These are phyloP conservation scores for Frankliniella fusca DNA, from an alignment of 2,888 invertebrate species.

Conservation along the genomic window DNA sequence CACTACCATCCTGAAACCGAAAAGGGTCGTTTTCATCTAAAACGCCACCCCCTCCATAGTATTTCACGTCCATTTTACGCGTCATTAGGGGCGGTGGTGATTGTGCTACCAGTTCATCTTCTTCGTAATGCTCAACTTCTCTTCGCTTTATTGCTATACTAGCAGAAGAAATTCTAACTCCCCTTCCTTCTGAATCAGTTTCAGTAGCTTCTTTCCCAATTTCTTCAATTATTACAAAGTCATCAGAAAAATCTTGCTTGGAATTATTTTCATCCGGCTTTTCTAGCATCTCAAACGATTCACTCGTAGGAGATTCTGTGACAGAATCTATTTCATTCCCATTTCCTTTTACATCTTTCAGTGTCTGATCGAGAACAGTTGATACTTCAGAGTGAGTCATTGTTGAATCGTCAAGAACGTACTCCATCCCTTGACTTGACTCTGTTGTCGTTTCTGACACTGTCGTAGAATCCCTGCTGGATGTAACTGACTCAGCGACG, in stretches of 20 bases:
- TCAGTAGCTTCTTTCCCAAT: conserved; percentile 82
- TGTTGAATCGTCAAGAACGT: conserved; percentile 58
- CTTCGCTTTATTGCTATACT: conserved; percentile 39
- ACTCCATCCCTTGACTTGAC: conserved; percentile 55
- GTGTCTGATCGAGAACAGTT: conserved; percentile 48
- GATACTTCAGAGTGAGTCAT: conserved; percentile 58
- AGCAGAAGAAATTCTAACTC: conserved; percentile 61
- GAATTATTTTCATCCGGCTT: conserved; percentile 59
- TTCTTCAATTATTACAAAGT: conserved; percentile 83
- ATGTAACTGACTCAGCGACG: conserved; percentile 54
- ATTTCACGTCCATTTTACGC: conserved; percentile 50
- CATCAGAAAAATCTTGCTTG: conserved; percentile 61
- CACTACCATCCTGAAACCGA: conserved; percentile 63
- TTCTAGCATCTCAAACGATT: conserved; percentile 83
- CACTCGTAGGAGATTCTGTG: conserved; percentile 70
- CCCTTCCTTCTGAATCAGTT: conserved; percentile 76
- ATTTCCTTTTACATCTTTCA: conserved; percentile 45
- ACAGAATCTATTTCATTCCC: conserved; percentile 47
- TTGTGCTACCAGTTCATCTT: conserved; percentile 65
- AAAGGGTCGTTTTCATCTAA: conserved; percentile 57
- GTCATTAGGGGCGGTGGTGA: conserved; percentile 60
- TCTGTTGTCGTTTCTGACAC: conserved; percentile 58
- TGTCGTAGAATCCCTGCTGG: conserved; percentile 53
- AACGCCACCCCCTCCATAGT: conserved; percentile 47
- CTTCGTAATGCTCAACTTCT: conserved; percentile 58